Base-by-base conservation (phyloP, 2,113 vertebrate species). In the Piprites chloris region DNA sequence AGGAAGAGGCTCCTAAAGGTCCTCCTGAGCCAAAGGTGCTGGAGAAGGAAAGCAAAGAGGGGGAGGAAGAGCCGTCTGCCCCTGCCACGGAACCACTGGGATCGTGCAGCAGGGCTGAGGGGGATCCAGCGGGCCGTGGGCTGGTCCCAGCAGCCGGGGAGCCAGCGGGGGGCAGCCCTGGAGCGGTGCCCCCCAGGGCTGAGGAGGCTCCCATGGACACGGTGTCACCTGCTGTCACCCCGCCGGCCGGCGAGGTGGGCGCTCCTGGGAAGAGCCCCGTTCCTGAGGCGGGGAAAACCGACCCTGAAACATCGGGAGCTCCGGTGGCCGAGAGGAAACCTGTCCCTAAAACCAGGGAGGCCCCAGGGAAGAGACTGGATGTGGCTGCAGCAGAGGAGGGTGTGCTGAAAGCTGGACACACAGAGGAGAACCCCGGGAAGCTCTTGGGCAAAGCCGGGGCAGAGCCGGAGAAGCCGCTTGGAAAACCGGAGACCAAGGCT, bases 291-390 rank as follows among this genome's bases (percentile, higher is more conserved):
- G 81, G 80, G 66, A 85, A 79, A 27, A 19, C 27, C 1, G 3
- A 24, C 6, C 13, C 0, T 0, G 90, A 74, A 16, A 9, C 1
- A 0, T 6, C 44, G 5, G 3, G 13, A 6, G 0, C 32, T 39
- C 21, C 5, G 3, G 2, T 12, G 23, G 4, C 22, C 1, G 92
- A 84, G n/a, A 85, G 66, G 56, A 88, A 74, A n/a, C 4, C 42
- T 2, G 21, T 19, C 1, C 61, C 46, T 13, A 50, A 55, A 87
- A 5, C 7, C 2, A 5, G 2, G 12, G 22, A 3, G 8, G 55
- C 67, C 2, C 0, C 4, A 0, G 93, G 84, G 55, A 81, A 37
- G 55, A 90, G 47, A 3, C 1, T 2, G 75, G 90, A 55, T 1
- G n/a, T 17, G 28, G 49, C 77, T 9, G 95, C 94, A 83, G 75